Evolutionary conservation across 1,140 invertebrate species (phyloP), one percentile per base, ranked within the genome.

Genomic region (Lerema accius): DNA sequence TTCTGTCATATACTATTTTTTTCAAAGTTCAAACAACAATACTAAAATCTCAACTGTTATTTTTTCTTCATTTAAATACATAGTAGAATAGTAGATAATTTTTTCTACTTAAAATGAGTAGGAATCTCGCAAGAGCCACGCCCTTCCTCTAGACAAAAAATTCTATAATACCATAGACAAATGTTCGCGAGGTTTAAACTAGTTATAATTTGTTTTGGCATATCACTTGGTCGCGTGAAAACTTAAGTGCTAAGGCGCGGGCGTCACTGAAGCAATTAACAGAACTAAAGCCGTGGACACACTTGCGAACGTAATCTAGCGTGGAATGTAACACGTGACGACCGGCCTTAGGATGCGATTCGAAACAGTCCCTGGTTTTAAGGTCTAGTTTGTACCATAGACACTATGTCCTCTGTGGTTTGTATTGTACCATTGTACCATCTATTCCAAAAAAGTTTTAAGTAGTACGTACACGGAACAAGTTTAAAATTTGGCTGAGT

Each of bases 291-390:
- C 68, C 59, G 37, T 66, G 62, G 63, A 67, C 67, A 69, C 59
- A 73, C 67, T 70, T 53, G 63, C 64, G 56, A 40, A 65, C 71
- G 55, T 51, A 62, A 69, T 49, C 65, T 69, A 78, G 71, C 68
- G 51, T 78, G 80, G 80, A 82, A 82, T 82, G 80, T 80, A 71
- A 71, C 68, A 50, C 65, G 68, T 71, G 71, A 72, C 71, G 69
- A 64, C 60, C 63, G 53, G 59, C 66, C 67, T 72, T 42, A 64
- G 68, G 49, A 15, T 26, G 15, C n/a, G 40, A 39, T 56, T 39
- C 39, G 39, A 10, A 5, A n/a, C 11, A 56, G 19, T 56, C 51
- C 49, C 32, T 15, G n/a, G n/a, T 16, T 11, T 4, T 7, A 13
- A 23, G 5, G 2, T 23, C 5, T 23, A 23, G 19, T 5, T 23